Evolutionary conservation across 2,888 invertebrate species (phyloP).

Genomic region (Drosophila recens): DNA sequence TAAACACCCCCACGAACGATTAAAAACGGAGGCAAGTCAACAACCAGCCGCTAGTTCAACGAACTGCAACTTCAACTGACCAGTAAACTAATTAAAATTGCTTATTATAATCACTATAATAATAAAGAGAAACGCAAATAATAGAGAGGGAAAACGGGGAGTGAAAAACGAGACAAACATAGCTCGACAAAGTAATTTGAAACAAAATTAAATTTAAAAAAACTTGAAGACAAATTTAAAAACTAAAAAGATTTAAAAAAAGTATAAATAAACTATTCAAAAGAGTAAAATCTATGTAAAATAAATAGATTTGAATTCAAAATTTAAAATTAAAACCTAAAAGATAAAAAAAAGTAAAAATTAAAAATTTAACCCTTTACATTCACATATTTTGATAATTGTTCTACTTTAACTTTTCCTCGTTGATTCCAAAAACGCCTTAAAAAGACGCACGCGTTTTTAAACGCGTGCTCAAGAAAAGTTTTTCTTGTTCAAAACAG

Average conservation of each 20-base stretch:
- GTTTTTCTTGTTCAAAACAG: slow-evolving; percentile 15
- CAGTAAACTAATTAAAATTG: slow-evolving; percentile 67
- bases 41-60: slow-evolving; percentile 57
- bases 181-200: slow-evolving; percentile 33
- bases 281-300: neutral
- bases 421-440: neutral
- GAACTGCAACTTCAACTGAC: slow-evolving; percentile 53
- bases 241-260: too few species aligned
- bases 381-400: slow-evolving; percentile 6
- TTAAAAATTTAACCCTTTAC: neutral
- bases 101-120: slow-evolving; percentile 45
- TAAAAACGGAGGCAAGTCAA: slow-evolving; percentile 29
- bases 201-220: slow-evolving; percentile 27
- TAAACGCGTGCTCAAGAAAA: slow-evolving; percentile 10
- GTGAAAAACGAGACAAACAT: slow-evolving; percentile 21
- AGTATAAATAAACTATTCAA: too few species aligned
- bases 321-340: too few species aligned
- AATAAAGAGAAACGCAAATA: slow-evolving; percentile 6
- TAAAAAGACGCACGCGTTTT: slow-evolving; percentile 8
- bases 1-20: slow-evolving; percentile 14
- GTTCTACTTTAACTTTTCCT: neutral
- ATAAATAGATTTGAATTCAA: too few species aligned
- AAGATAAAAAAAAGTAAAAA: too few species aligned
- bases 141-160: neutral
- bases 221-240: too few species aligned